Base-by-base conservation (phyloP, 2,113 vertebrate species). In the Limanda limanda region DNA sequence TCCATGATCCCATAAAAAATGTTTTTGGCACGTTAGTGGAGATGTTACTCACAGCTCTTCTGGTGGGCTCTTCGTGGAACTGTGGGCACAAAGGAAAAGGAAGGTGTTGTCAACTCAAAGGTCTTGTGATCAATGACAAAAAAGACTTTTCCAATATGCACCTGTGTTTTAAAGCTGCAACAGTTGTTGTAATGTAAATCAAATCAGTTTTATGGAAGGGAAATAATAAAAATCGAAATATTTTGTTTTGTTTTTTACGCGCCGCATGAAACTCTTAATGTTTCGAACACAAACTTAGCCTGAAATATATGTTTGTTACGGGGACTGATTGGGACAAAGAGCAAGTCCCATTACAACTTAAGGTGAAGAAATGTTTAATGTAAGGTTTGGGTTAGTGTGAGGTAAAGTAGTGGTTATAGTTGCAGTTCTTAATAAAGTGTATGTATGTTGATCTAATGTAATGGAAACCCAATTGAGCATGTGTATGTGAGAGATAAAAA, bases 1-100 rank as follows among this genome's bases (percentile, higher is more conserved):
- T 51, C 79, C 79, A 87, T 86, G 75, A 85, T 86, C 84, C 85
- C 87, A 91, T 92, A 78, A 91, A 68, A 90, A 74, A 78, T 56
- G 48, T 71, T 78, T 76, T 60, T 76, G 75, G 68, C 70, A 80
- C 61, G 20, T 79, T 79, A 68, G 37, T 75, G 58, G 74, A 40
- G 45, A 51, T 21, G 42, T 10, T 66, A 0, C 25, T 42, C 64
- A 73, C 17, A 48, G 18, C 17, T 37, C 14, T 3, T 51, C 24
- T 3, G 4, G 21, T 68, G 40, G 56, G 35, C 21, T 72, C 37
- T 59, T 80, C 20, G 63, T 47, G 56, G 18, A 31, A 18, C 11
- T 51, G n/a, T 4, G 1, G 1, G 5, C 18, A 10, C 21, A 60
- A 35, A 61, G 31, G n/a, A 67, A 73, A 54, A 18, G 15, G 40